These are phyloP conservation scores for Papilio demoleus DNA, from an alignment of 2,888 invertebrate species.

Conservation along the genomic window DNA sequence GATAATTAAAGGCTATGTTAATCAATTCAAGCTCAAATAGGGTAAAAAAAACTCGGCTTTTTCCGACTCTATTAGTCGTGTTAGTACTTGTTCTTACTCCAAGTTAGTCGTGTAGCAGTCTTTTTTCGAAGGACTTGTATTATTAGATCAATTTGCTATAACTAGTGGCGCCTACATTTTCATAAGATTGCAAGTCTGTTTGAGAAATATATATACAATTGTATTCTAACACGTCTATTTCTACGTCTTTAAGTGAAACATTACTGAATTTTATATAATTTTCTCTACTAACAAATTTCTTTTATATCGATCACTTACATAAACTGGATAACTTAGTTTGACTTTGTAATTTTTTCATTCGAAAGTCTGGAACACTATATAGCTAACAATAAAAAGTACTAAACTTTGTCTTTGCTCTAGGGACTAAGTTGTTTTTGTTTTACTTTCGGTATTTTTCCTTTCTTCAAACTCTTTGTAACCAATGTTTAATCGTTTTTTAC, in stretches of 20 bases:
- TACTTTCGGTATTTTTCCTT: slow-evolving; percentile 8
- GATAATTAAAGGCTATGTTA: background rate
- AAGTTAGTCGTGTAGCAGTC: background rate
- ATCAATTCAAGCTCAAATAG: background rate
- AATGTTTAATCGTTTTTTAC: background rate
- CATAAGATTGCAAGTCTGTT: background rate
- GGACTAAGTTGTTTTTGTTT: slow-evolving; percentile 16
- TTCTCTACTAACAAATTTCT: background rate
- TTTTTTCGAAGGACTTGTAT: background rate
- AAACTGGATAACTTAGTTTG: slow-evolving; percentile 14
- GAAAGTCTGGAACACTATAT: slow-evolving; percentile 11
- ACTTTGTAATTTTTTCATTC: slow-evolving; percentile 23
- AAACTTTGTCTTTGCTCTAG: slow-evolving; percentile 11
- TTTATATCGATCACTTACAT: background rate
- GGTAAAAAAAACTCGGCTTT: background rate
- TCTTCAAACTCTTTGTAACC: background rate
- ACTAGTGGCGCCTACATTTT: background rate
- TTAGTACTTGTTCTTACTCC: background rate
- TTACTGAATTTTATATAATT: background rate
- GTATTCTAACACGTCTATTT: background rate
- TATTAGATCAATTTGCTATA: background rate
- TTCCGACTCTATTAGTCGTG: background rate
- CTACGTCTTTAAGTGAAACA: background rate
- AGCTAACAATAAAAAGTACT: slow-evolving; percentile 16
- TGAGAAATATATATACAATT: background rate